Evolutionary conservation across 2,113 vertebrate species (phyloP).

Genomic region (Pipra filicauda): DNA sequence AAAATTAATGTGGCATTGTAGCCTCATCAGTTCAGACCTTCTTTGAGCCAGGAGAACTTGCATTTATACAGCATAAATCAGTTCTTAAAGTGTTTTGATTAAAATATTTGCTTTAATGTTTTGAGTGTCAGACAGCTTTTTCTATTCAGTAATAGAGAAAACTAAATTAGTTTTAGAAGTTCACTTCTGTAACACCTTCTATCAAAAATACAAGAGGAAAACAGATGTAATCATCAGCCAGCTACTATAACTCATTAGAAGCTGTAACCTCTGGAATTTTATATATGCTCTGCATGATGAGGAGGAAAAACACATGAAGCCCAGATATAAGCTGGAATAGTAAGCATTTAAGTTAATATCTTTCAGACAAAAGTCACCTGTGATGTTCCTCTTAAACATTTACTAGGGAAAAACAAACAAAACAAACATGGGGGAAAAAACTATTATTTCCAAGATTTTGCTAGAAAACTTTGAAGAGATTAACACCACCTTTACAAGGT

Average conservation of each 20-base stretch:
- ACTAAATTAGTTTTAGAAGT: neutral
- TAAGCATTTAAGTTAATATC: neutral
- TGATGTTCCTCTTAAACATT: neutral
- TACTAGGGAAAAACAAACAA: neutral
- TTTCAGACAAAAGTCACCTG: neutral
- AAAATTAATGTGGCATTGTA: neutral
- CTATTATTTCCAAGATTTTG: neutral
- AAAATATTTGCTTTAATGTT: neutral
- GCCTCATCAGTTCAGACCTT: neutral
- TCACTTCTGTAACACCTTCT: neutral
- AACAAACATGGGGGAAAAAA: accelerated
- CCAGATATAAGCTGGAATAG: neutral
- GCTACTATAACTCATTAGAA: neutral
- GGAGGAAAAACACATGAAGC: neutral
- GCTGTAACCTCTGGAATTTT: neutral
- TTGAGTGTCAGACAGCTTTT: neutral
- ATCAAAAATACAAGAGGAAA: neutral
- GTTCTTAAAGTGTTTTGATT: neutral
- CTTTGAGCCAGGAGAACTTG: neutral
- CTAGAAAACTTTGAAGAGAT: neutral
- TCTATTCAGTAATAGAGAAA: neutral
- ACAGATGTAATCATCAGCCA: neutral
- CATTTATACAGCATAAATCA: neutral
- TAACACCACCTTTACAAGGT: neutral
- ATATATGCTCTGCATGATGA: neutral